These are phyloP conservation scores for Pristionchus arcanus DNA, from an alignment of 2,888 invertebrate genomes.

Conservation along the genomic window DNA sequence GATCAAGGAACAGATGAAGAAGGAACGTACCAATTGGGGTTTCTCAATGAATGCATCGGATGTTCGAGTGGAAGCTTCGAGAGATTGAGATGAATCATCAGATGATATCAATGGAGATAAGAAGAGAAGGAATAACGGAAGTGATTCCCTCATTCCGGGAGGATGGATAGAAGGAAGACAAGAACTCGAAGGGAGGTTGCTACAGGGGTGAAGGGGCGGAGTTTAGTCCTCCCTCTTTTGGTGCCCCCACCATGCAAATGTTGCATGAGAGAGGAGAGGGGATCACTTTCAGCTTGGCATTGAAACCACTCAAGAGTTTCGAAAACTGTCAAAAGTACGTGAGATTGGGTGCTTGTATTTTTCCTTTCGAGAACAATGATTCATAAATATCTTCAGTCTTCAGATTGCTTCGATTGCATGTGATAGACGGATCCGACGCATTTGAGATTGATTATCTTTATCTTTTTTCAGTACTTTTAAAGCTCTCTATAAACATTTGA, in stretches of 20 bases:
- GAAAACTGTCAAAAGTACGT: conserved; percentile 24
- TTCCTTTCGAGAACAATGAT: neutral
- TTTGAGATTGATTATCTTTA: conserved; percentile 8
- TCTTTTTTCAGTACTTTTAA: neutral
- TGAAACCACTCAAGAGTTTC: conserved; percentile 21
- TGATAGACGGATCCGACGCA: neutral
- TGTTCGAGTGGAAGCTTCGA: neutral
- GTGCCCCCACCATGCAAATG: conserved; percentile 8
- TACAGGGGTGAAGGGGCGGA: conserved; percentile 18
- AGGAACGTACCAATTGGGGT: conserved; percentile 24
- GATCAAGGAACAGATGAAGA: neutral
- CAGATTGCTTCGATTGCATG: neutral
- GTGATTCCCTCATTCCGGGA: conserved; percentile 9
- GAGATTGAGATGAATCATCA: neutral
- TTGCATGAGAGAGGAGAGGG: conserved; percentile 10
- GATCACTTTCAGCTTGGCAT: conserved; percentile 3
- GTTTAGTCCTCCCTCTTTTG: conserved; percentile 5
- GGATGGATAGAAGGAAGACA: neutral
- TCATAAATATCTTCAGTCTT: neutral
- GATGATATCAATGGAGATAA: conserved; percentile 11
- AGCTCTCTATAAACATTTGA: conserved; percentile 46
- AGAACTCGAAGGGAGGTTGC: neutral
- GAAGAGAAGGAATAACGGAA: conserved; percentile 1
- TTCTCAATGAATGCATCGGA: conserved; percentile 42
- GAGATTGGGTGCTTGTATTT: neutral